phyloP scores from a whole-genome alignment of 2,797 vertebrate genomes.

The Anabacerthia variegaticeps region DNA sequence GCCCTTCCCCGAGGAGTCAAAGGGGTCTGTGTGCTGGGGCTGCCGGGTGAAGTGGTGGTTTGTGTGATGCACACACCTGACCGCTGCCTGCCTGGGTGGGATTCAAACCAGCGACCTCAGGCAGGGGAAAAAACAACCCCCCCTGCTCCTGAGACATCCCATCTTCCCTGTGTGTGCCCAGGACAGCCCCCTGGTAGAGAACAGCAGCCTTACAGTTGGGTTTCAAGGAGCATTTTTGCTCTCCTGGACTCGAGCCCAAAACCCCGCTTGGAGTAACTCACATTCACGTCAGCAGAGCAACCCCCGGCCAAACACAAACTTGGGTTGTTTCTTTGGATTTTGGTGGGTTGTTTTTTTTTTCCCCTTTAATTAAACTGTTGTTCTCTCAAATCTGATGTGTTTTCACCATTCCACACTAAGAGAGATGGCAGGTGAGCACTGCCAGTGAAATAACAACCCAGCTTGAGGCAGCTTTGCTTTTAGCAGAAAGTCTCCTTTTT shows the following conservation, averaged over 20 bases:
- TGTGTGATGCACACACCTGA: background rate
- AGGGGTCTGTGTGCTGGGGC: background rate
- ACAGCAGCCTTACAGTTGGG: background rate
- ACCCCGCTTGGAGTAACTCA: background rate
- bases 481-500: background rate
- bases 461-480: background rate
- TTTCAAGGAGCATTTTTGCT: background rate
- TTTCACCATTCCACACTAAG: background rate
- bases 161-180: background rate
- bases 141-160: background rate
- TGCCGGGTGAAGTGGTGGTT: background rate
- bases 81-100: background rate
- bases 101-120: background rate
- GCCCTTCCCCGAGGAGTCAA: background rate
- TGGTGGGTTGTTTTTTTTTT: too few relatives aligned
- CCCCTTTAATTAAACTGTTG: background rate
- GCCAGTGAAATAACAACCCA: background rate
- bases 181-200: background rate
- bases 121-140: background rate
- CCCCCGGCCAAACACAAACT: background rate
- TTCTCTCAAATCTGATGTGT: background rate
- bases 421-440: background rate
- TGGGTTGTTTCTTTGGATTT: background rate
- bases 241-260: constrained; percentile 17
- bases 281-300: background rate